Conservation (phyloP, 92 coral and sea anemone species). For the Micromussa lordhowensis region DNA sequence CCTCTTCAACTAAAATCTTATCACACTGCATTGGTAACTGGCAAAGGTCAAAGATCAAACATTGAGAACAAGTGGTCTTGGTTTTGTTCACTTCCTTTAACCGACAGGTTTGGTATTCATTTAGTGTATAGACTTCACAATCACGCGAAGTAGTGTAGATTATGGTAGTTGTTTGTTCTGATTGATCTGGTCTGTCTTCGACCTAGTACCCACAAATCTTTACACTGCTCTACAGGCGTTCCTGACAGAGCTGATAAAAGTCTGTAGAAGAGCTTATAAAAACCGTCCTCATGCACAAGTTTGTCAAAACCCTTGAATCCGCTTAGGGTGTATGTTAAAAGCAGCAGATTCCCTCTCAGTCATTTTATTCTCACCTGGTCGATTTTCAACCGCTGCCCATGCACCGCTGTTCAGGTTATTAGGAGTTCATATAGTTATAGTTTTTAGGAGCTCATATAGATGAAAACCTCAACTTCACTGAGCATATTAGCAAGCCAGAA, state of each 20-base stretch:
- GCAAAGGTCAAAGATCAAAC: conserved; percentile 29
- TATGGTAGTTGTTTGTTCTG: neutral
- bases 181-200: neutral
- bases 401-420: too few relatives aligned
- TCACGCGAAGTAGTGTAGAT: neutral
- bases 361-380: too few relatives aligned
- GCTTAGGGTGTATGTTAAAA: too few relatives aligned
- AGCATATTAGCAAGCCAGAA: too few relatives aligned
- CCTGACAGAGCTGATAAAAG: neutral
- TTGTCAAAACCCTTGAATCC: too few relatives aligned
- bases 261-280: too few relatives aligned
- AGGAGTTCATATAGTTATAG: too few relatives aligned
- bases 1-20: neutral
- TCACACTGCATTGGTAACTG: neutral
- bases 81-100: neutral
- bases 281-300: too few relatives aligned
- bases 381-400: too few relatives aligned
- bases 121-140: neutral
- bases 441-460: too few relatives aligned
- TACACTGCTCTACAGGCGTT: neutral
- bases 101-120: conserved; percentile 16
- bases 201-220: neutral
- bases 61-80: neutral
- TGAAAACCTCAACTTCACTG: too few relatives aligned
- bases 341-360: too few relatives aligned